Percentiles rank a stretch among this genome's conserved stretches.
These are phyloP conservation scores for Procambarus virginalis DNA, from an alignment of 1,140 invertebrate genomes.

Conservation along the genomic window DNA sequence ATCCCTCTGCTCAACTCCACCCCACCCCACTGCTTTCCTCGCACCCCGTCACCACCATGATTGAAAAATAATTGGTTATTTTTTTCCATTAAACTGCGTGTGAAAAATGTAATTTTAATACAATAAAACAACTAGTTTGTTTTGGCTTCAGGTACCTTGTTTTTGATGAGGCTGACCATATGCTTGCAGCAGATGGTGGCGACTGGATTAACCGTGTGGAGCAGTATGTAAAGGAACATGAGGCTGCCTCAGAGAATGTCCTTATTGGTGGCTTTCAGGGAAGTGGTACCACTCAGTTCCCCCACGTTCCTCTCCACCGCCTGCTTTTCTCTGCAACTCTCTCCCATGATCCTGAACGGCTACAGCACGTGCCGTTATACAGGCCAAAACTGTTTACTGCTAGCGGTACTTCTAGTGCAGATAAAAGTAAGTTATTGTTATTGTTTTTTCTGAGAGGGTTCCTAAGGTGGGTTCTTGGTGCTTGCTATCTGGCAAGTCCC, in stretches of 20 bases:
- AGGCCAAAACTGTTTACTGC: slow-evolving; percentile 88
- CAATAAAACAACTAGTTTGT: too few species aligned
- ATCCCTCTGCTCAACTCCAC: too few species aligned
- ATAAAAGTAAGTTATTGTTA: not conserved
- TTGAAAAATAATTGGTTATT: too few species aligned
- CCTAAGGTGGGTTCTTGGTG: too few species aligned
- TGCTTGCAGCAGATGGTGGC: slow-evolving; percentile 36
- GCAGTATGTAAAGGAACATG: slow-evolving; percentile 3
- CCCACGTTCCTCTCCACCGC: slow-evolving; percentile 85
- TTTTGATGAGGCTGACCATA: slow-evolving; percentile 27
- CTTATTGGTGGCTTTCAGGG: not conserved
- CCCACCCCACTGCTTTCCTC: too few species aligned
- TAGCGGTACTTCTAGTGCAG: not conserved
- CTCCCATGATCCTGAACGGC: slow-evolving; percentile 95
- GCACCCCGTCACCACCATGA: too few species aligned
- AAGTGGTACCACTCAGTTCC: slow-evolving; percentile 23
- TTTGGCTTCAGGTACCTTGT: slow-evolving; percentile 18
- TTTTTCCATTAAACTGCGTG: too few species aligned
- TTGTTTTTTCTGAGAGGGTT: not conserved
- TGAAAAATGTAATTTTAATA: too few species aligned
- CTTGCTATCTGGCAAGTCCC: too few species aligned
- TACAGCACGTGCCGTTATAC: slow-evolving; percentile 90
- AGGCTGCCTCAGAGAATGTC: not conserved
- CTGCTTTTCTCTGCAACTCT: slow-evolving; percentile 96
- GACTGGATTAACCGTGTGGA: slow-evolving; percentile 18